Evolutionary conservation across 2,888 invertebrate genomes (phyloP).

Genomic region (Girardia tigrina): DNA sequence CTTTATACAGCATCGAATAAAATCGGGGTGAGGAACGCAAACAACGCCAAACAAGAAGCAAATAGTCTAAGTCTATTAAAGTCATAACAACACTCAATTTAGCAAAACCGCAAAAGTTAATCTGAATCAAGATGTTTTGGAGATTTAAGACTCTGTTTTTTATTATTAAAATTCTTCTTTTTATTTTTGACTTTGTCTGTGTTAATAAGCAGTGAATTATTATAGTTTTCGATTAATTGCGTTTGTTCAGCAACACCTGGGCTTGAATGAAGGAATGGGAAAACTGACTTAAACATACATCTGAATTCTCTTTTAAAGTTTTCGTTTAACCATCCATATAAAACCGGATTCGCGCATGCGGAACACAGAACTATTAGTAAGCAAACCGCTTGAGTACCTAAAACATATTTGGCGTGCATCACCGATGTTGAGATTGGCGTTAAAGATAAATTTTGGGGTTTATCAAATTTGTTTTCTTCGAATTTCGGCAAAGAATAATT

Average conservation of each 20-base stretch:
- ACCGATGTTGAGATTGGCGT: not conserved
- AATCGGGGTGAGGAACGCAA: no score
- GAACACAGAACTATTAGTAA: slow-evolving; percentile 70
- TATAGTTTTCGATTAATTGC: not conserved
- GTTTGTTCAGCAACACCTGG: not conserved
- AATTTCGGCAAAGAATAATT: not conserved
- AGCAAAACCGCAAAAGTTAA: no score
- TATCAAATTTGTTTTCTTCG: not conserved
- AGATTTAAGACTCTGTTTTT: no score
- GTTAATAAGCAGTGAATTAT: not conserved
- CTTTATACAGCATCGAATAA: no score
- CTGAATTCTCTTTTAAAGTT: slow-evolving; percentile 74
- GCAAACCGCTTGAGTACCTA: slow-evolving; percentile 51
- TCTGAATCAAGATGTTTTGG: no score
- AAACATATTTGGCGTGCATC: not conserved
- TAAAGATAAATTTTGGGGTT: not conserved
- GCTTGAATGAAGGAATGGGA: not conserved
- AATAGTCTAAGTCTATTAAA: no score
- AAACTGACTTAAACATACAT: not conserved
- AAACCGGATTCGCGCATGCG: slow-evolving; percentile 73
- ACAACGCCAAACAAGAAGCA: no score
- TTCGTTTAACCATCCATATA: slow-evolving; percentile 83
- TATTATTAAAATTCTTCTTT: no score
- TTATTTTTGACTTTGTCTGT: no score
- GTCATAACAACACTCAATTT: no score